These are phyloP conservation scores for Coleophora flavipennella DNA, from an alignment of 2,888 invertebrate genomes.

Conservation along the genomic window DNA sequence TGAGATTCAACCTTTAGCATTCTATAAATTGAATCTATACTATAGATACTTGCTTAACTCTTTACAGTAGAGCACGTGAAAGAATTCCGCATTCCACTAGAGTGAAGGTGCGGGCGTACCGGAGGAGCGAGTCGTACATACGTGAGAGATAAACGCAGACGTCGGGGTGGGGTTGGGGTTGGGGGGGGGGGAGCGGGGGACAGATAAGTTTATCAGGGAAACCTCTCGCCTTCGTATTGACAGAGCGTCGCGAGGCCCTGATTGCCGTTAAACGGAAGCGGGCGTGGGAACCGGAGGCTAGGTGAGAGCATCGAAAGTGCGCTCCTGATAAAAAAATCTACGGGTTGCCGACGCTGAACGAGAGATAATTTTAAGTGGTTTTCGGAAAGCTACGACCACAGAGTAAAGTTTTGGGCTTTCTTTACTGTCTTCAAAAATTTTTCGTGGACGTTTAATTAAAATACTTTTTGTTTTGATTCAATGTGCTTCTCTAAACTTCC, in stretches of 20 bases:
- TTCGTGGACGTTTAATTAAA: no score
- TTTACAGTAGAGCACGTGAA: no score
- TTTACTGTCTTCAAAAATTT: no score
- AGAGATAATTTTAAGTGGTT: slow-evolving; percentile 12
- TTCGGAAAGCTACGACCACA: slow-evolving; percentile 3
- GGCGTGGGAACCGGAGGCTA: slow-evolving; percentile 51
- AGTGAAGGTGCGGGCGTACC: slow-evolving; percentile 39
- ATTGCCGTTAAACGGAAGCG: slow-evolving; percentile 66
- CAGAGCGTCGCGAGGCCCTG: slow-evolving; percentile 65
- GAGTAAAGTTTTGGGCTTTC: no score
- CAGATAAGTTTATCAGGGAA: slow-evolving; percentile 70
- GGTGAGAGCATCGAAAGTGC: slow-evolving; percentile 41
- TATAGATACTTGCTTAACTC: no score
- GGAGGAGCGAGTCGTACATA: slow-evolving; percentile 34
- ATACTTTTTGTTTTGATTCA: no score
- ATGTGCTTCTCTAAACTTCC: no score
- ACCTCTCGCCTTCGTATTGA: slow-evolving; percentile 69
- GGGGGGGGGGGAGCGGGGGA: slow-evolving; percentile 29
- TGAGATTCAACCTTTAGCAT: no score
- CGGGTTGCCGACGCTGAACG: slow-evolving; percentile 1
- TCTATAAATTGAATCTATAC: no score
- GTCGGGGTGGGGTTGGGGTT: slow-evolving; percentile 31
- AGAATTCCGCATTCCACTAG: slow-evolving; percentile 13
- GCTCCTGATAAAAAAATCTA: slow-evolving; percentile 41
- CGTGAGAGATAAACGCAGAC: slow-evolving; percentile 62